Percentiles rank a stretch among this genome's conserved stretches.
phyloP scores from a whole-genome alignment of 2,888 invertebrate genomes.

The Serrognathus titanus region DNA sequence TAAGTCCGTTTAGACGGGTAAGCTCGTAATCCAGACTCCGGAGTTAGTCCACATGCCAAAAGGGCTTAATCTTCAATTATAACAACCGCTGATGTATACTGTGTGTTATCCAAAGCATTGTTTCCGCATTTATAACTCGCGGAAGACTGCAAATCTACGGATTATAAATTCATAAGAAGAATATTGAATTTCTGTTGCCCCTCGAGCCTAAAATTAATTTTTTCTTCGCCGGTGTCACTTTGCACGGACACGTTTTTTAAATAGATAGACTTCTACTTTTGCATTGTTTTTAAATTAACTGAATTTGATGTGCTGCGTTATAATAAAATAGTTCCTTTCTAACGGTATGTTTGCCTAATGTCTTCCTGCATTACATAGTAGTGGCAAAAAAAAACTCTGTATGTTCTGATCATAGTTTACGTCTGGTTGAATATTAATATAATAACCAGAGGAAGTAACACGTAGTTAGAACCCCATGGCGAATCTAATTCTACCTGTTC shows the following conservation, averaged over 20 bases:
- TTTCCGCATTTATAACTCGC: slow-evolving; percentile 16
- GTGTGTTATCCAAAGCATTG: slow-evolving; percentile 9
- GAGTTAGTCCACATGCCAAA: slow-evolving; percentile 34
- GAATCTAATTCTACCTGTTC: slow-evolving; percentile 17
- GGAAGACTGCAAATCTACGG: slow-evolving; percentile 9
- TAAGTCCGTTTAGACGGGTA: slow-evolving; percentile 27
- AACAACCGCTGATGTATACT: slow-evolving; percentile 24
- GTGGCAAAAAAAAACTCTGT: no score
- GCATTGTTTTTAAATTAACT: no score
- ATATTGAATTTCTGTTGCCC: slow-evolving; percentile 4
- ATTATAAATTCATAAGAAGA: slow-evolving; percentile 7
- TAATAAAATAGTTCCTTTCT: no score
- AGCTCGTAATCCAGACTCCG: slow-evolving; percentile 29
- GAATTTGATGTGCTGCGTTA: no score
- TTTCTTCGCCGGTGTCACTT: no score
- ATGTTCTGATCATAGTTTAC: not conserved
- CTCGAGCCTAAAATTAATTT: no score
- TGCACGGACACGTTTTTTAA: no score
- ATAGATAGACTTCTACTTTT: no score
- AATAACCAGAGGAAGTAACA: slow-evolving; percentile 2
- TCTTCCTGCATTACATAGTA: no score
- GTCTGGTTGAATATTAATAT: not conserved
- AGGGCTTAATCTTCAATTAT: slow-evolving; percentile 37
- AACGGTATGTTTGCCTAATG: no score
- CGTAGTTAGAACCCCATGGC: slow-evolving; percentile 12